Conservation (phyloP, 2,888 invertebrate species). For the Callyntrura guangdongensis region DNA sequence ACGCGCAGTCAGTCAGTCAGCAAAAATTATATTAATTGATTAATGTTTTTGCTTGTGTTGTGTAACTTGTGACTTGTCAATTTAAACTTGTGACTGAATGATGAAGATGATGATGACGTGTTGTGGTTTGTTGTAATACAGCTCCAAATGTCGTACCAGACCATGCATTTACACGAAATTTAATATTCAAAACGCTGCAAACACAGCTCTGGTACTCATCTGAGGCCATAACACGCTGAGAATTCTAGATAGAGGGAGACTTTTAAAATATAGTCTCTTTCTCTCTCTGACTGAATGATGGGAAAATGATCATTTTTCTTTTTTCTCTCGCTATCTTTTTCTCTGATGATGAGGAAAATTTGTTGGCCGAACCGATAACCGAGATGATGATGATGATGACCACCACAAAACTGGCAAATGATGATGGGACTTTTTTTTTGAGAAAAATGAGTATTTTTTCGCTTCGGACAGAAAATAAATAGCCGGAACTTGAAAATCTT, state of each 20-base stretch:
- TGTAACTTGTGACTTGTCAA: not conserved
- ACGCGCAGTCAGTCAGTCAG: not conserved
- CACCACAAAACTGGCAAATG: conserved; percentile 50
- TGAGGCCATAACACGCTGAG: conserved; percentile 85
- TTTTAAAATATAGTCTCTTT: not conserved
- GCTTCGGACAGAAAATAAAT: conserved; percentile 36
- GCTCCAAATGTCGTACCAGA: conserved; percentile 97
- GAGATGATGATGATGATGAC: conserved; percentile 46
- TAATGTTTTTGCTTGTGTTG: conserved; percentile 20
- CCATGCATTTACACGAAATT: conserved; percentile 98
- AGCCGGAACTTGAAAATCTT: conserved; percentile 64
- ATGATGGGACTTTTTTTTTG: conserved; percentile 41
- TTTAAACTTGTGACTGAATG: conserved; percentile 28
- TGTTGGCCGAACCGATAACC: conserved; percentile 75
- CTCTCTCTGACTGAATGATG: conserved; percentile 29
- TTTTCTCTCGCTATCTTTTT: not conserved
- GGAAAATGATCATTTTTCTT: conserved; percentile 10
- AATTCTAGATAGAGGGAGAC: conserved; percentile 30
- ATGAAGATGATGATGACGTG: conserved; percentile 25
- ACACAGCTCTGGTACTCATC: conserved; percentile 99
- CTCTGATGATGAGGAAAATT: conserved; percentile 7
- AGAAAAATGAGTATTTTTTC: conserved; percentile 1
- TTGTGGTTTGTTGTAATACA: conserved; percentile 75
- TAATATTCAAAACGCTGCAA: conserved; percentile 90
- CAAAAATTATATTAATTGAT: conserved; percentile 30